A percentile compares a stretch with the other conserved stretches of the same genome.
These are phyloP conservation scores for Alca torda DNA, from an alignment of 2,797 vertebrate genomes.

Conservation along the genomic window DNA sequence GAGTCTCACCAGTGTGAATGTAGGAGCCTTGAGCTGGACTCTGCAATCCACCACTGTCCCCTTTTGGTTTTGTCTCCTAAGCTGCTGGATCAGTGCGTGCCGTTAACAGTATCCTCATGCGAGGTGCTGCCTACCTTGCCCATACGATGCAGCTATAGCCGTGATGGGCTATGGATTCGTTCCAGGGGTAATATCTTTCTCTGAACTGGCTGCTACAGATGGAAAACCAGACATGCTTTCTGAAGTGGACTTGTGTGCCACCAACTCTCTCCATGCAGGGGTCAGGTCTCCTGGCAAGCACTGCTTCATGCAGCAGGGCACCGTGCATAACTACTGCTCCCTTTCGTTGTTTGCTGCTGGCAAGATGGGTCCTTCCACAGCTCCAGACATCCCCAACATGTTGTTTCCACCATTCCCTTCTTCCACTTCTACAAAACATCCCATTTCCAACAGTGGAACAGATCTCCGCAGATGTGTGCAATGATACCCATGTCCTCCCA, in stretches of 20 bases:
- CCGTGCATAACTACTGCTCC: neutral
- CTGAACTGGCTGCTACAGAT: neutral
- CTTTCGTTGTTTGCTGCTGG: neutral
- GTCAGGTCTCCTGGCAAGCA: neutral
- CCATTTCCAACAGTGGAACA: neutral
- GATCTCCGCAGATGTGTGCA: neutral
- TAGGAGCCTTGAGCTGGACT: neutral
- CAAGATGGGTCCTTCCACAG: neutral
- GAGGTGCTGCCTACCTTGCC: neutral
- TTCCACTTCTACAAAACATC: neutral
- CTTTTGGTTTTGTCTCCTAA: neutral
- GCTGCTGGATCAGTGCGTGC: neutral
- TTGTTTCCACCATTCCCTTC: neutral
- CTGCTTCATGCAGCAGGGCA: neutral
- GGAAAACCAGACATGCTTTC: accelerated
- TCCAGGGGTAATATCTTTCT: neutral
- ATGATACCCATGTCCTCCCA: neutral
- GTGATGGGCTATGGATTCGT: neutral
- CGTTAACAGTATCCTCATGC: neutral
- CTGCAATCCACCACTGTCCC: neutral
- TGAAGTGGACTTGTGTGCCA: neutral
- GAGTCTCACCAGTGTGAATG: neutral
- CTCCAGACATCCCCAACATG: neutral
- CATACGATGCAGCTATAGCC: accelerated
- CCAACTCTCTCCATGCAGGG: neutral